Base-by-base conservation (phyloP, 2,888 invertebrate genomes). In the Epicampocera succincta region DNA sequence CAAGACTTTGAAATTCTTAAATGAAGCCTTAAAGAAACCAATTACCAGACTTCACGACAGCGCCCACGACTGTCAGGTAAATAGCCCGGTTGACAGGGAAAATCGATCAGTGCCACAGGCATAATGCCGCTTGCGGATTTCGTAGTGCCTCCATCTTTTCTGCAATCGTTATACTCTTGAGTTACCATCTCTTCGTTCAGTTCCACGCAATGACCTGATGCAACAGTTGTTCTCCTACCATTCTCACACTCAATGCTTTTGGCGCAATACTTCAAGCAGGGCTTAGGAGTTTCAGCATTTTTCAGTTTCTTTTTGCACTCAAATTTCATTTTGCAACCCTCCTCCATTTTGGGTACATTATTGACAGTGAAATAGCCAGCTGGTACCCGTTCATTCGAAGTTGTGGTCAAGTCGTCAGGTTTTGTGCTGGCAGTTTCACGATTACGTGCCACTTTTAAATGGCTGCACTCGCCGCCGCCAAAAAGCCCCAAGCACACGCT, bases 61-160 rank as follows among this genome's bases (percentile, higher is more conserved):
- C 88, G 88, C 9, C 90, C 90, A 9, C 88, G 87, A 50, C 86
- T 86, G 76, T 90, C 90, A 65, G 90, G 90, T 74, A 90, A 80
- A 46, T 88, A 90, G 48, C 89, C 89, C 0, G 90, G 89, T 76
- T 89, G 88, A 71, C 90, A 90, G 48, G 90, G 90, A 54, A 90
- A 90, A 79, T 90, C 90, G 77, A 90, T 90, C 88, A 90, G 87
- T 63, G 89, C 88, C 9, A 90, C 89, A n/a, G 40, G 54, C 68
- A 75, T 69, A 21, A 40, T 17, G 8, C 5, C 33, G 8, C 9
- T 33, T 33, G 33, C 1, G 1, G 33, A 5, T 33, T 9, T 33
- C 8, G 29, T 6, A 2, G 38, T n/a, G 19, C 8, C 54, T 9
- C 29, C 60, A 25, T 61, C 21, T 11, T 50, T 40, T 38, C 33